Base-by-base conservation (phyloP, 2,113 vertebrate species). In the Phyllostomus discolor region DNA sequence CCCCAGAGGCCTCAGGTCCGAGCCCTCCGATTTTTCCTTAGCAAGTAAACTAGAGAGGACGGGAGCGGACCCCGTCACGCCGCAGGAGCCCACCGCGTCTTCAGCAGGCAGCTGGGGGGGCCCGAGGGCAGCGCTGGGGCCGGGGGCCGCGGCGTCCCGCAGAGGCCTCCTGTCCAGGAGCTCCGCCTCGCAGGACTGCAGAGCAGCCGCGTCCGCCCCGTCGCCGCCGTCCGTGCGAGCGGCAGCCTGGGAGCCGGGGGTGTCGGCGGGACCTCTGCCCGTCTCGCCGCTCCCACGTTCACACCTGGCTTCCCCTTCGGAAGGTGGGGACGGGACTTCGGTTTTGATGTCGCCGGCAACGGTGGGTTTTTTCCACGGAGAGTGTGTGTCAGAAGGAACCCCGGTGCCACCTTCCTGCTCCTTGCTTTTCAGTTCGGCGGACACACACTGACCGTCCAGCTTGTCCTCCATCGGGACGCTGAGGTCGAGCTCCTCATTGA, bases 401-500 rank as follows among this genome's bases (percentile, higher is more conserved):
- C 96, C 16, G 54, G 89, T 94, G 97, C 96, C 98, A 64, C 98
- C 98, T 82, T 96, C 97, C 88, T 90, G 98, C 43, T 98, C 96
- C 17, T 98, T 98, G 88, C 97, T 98, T 85, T 98, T 97, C 6
- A 95, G 78, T 64, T 98, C 98, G 85, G 97, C 95, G 72, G 97
- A 69, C 43, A 96, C 98, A 91, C 97, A 94, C 10, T 98, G 98
- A 59, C 98, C 97, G 94, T 98, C 98, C 62, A 99, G 82, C 86
- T 99, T 99, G 80, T 99, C 99, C 95, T 99, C 99, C 46, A 99
- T 98, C 0, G 99, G 97, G 70, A 99, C 99, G 66, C 62, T 98
- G 7, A 99, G 99, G 91, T 99, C 99, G 66, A 99, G 98, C 76
- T 99, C 99, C 96, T 99, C 99, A 12, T 99, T 99, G 96, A 99